A percentile compares a stretch with the other conserved stretches of the same genome.
These are phyloP conservation scores for Tuberolachnus salignus DNA, from an alignment of 2,888 invertebrate genomes.

Conservation along the genomic window DNA sequence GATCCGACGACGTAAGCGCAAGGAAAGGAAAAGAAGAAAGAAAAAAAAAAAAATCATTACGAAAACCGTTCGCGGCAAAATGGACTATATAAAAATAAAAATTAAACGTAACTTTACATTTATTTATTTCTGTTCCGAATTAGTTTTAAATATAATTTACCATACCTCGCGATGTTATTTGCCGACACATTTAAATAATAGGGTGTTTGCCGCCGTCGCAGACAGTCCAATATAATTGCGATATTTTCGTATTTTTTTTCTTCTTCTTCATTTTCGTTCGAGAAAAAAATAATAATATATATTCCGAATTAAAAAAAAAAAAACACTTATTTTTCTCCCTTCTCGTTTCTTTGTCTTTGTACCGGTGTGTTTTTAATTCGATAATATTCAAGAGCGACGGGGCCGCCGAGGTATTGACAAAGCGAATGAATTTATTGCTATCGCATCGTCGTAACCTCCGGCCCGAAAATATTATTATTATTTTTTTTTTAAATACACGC, in stretches of 20 bases:
- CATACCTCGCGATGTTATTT: not conserved
- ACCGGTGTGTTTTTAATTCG: constrained; percentile 21
- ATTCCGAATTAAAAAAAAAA: constrained; percentile 27
- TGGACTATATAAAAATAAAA: not conserved
- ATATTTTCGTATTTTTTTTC: constrained; percentile 35
- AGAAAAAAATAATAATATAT: constrained; percentile 9
- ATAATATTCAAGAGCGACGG: constrained; percentile 43
- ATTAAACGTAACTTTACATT: constrained; percentile 7
- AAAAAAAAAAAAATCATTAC: no score
- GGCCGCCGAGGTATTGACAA: constrained; percentile 27
- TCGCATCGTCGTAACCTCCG: constrained; percentile 2
- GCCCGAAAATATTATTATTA: no score
- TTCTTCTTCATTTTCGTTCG: not conserved
- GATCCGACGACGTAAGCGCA: no score
- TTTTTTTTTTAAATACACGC: not conserved
- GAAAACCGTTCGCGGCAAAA: no score
- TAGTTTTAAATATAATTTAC: constrained; percentile 52
- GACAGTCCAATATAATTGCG: not conserved
- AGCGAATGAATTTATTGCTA: constrained; percentile 35
- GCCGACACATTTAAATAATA: constrained; percentile 54
- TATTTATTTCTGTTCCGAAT: constrained; percentile 39
- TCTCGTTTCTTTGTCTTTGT: constrained; percentile 42
- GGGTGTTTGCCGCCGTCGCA: constrained; percentile 40
- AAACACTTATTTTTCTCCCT: constrained; percentile 12
- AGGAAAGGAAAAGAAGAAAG: no score